A percentile compares a stretch with the other conserved stretches of the same genome.
Evolutionary conservation across 2,888 invertebrate species (phyloP).

Genomic region (Mythimna loreyi): DNA sequence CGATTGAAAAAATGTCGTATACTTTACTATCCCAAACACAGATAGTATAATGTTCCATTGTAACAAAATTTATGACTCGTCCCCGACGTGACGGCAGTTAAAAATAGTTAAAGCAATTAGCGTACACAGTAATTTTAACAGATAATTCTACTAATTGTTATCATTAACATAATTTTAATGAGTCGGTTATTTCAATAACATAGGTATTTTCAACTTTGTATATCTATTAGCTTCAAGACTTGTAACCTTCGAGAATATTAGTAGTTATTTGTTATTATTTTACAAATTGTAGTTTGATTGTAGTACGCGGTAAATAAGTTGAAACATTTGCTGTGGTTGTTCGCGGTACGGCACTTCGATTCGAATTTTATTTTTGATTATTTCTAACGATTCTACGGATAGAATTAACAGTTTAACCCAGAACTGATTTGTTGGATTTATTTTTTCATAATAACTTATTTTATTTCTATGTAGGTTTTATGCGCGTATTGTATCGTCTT

Average conservation of each 20-base stretch:
- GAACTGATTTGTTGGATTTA: too few species aligned
- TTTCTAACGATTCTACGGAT: too few species aligned
- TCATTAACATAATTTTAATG: conserved; percentile 54
- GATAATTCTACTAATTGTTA: conserved; percentile 45
- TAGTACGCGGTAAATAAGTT: too few species aligned
- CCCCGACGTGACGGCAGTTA: conserved; percentile 9
- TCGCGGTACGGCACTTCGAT: too few species aligned
- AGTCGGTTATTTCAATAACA: conserved; percentile 28
- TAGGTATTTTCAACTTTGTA: conserved; percentile 19
- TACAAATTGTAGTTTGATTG: too few species aligned
- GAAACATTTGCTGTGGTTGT: too few species aligned
- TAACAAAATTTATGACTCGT: conserved; percentile 30
- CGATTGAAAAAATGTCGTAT: neutral
- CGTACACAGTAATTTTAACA: conserved; percentile 39
- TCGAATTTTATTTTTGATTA: too few species aligned
- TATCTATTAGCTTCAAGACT: neutral
- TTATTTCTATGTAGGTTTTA: too few species aligned
- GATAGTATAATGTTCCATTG: conserved; percentile 28
- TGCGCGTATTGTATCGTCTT: too few species aligned
- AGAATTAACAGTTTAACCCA: too few species aligned
- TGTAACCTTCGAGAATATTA: neutral
- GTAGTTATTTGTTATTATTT: neutral
- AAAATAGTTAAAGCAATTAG: conserved; percentile 44
- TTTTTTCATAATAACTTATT: too few species aligned
- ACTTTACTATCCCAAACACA: conserved; percentile 24